These are phyloP conservation scores for Sebastes steindachneri DNA, from an alignment of 2,797 vertebrate genomes.

Conservation along the genomic window DNA sequence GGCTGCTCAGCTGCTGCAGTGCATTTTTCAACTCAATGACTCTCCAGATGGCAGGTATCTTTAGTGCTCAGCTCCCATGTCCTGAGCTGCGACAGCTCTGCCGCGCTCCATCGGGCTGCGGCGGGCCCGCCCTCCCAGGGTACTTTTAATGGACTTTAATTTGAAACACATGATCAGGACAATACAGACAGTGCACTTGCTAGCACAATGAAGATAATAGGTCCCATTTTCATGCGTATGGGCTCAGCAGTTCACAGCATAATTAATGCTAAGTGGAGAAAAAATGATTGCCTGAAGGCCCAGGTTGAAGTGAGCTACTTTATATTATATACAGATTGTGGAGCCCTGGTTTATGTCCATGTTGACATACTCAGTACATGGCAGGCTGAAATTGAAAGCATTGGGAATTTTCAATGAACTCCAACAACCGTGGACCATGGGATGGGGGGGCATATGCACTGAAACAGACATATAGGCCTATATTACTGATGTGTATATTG, in stretches of 20 bases:
- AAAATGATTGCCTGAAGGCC: conserved; percentile 11
- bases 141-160: conserved; percentile 69
- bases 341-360: not conserved
- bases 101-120: conserved; percentile 38
- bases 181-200: conserved; percentile 37
- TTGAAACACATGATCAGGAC: conserved; percentile 64
- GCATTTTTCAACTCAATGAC: conserved; percentile 75
- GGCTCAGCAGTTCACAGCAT: conserved; percentile 22
- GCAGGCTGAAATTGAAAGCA: not conserved
- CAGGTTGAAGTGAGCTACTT: conserved; percentile 4
- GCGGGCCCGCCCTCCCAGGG: conserved; percentile 38
- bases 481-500: no score
- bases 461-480: no score
- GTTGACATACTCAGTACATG: not conserved
- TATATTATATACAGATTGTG: not conserved
- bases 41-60: conserved; percentile 81
- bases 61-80: conserved; percentile 65
- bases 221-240: conserved; percentile 22
- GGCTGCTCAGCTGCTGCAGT: conserved; percentile 59
- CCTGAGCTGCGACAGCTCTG: conserved; percentile 59
- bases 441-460: no score
- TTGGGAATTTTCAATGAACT: not conserved
- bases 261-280: conserved; percentile 47
- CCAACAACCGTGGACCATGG: not conserved
- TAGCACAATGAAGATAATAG: conserved; percentile 46